phyloP scores from a whole-genome alignment of 2,888 invertebrate species.

The Kuschelorhynchus macadamiae region DNA sequence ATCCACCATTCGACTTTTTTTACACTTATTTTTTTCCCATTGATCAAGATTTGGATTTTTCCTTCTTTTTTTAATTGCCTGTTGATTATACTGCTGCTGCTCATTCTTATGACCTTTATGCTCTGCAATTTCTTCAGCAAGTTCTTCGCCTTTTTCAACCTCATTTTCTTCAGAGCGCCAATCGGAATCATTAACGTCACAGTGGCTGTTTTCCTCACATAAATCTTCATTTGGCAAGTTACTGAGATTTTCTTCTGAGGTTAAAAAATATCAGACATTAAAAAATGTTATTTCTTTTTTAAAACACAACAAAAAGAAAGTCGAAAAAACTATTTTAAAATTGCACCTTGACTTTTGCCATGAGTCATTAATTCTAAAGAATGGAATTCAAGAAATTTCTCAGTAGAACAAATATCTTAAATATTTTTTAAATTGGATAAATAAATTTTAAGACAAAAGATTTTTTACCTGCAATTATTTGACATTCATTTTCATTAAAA shows the following conservation, averaged over 20 bases:
- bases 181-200: conserved; percentile 3
- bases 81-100: not conserved
- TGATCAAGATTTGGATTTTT: conserved; percentile 3
- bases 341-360: conserved; percentile 1
- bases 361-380: conserved; percentile 2
- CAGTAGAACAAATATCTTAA: conserved; percentile 5
- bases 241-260: not conserved
- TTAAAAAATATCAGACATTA: conserved; percentile 2
- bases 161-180: conserved; percentile 3
- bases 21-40: conserved; percentile 3
- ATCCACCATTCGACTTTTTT: conserved; percentile 15
- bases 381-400: conserved; percentile 1
- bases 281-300: not conserved
- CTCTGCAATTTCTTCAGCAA: not conserved
- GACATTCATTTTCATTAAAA: too few species aligned
- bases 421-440: conserved; percentile 2
- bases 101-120: not conserved
- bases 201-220: not conserved
- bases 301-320: conserved; percentile 8
- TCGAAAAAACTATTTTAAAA: not conserved
- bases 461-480: not conserved
- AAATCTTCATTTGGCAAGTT: conserved; percentile 3
- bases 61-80: conserved; percentile 8
- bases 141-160: not conserved
- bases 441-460: not conserved